phyloP scores from a whole-genome alignment of 1,140 invertebrate genomes.

The Archegozetes longisetosus region DNA sequence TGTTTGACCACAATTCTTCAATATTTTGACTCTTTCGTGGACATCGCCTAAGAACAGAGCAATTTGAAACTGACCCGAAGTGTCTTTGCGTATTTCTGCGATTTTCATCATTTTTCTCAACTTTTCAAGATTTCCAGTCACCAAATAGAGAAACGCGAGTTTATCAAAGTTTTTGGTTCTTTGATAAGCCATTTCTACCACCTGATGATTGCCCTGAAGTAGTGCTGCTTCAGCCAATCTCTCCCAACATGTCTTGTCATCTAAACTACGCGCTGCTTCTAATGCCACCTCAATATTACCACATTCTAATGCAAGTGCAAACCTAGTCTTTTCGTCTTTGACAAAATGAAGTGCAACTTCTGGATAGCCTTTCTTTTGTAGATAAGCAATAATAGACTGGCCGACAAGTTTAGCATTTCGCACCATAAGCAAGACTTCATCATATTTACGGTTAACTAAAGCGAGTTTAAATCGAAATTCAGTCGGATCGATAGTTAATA shows the following conservation, averaged over 20 bases:
- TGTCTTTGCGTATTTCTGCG: constrained; percentile 85
- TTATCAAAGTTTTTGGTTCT: constrained; percentile 99
- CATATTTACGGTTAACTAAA: constrained; percentile 88
- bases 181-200: constrained; percentile 98
- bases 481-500: constrained; percentile 87
- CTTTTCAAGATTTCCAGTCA: constrained; percentile 97
- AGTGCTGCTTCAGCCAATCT: constrained; percentile 85
- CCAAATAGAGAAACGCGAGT: constrained; percentile 90
- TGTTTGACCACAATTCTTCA: constrained; percentile 41
- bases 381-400: constrained; percentile 95
- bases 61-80: constrained; percentile 90
- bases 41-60: constrained; percentile 83
- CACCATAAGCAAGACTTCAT: constrained; percentile 95
- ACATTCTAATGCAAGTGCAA: constrained; percentile 90
- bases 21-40: constrained; percentile 66
- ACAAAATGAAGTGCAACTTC: constrained; percentile 99
- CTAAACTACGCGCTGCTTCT: constrained; percentile 82
- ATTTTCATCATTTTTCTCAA: constrained; percentile 98
- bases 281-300: constrained; percentile 79
- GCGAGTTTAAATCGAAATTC: constrained; percentile 98
- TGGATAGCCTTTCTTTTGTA: constrained; percentile 98
- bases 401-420: constrained; percentile 88
- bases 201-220: constrained; percentile 83
- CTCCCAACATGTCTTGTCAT: constrained; percentile 92
- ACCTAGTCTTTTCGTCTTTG: constrained; percentile 94